phyloP scores from a whole-genome alignment of 2,113 vertebrate species.

The Elanoides forficatus region DNA sequence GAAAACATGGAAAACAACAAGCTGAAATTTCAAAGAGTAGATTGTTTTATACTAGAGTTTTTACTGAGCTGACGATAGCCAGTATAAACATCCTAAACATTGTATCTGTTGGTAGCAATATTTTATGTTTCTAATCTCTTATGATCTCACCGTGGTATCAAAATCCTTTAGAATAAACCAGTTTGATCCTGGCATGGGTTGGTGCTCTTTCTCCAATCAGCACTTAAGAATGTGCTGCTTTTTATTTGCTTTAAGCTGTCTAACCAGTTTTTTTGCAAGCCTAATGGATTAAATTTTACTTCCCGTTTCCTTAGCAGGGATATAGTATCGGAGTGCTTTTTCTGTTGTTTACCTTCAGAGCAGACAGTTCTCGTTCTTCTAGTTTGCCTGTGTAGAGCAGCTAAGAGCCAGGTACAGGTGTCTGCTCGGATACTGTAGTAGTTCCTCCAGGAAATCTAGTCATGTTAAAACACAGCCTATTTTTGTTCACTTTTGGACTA shows the following conservation, averaged over 20 bases:
- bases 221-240: neutral
- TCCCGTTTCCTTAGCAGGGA: conserved; percentile 20
- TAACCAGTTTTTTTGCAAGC: conserved; percentile 44
- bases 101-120: neutral
- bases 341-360: neutral
- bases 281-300: conserved; percentile 25
- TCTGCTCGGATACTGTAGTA: neutral
- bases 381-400: neutral
- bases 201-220: neutral
- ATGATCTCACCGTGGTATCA: neutral
- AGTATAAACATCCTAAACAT: neutral
- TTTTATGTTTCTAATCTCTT: neutral
- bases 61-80: neutral
- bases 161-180: neutral
- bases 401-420: neutral
- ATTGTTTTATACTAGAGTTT: neutral
- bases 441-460: neutral
- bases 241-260: conserved; percentile 32
- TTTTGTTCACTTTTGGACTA: conserved; percentile 37
- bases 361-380: neutral
- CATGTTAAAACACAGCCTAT: conserved; percentile 34
- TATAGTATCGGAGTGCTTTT: neutral
- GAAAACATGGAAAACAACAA: neutral
- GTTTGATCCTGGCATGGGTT: neutral
- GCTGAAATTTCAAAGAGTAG: neutral